A percentile compares a stretch with the other conserved stretches of the same genome.
phyloP scores from a whole-genome alignment of 2,113 vertebrate genomes.

The Charina bottae region DNA sequence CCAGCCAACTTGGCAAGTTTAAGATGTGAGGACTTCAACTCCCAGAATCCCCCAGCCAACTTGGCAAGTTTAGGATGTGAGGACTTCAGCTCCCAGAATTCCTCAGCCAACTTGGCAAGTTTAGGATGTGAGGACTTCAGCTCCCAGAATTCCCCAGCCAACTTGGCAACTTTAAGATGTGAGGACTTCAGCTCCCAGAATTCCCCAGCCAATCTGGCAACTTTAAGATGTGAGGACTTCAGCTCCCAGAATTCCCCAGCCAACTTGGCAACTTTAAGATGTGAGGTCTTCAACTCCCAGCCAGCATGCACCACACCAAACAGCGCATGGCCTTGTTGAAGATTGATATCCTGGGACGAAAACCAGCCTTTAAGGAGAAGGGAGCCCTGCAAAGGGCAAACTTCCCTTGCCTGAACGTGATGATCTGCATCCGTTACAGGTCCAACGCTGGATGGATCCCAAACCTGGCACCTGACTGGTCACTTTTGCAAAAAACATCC shows the following conservation, averaged over 20 bases:
- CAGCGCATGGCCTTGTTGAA: neutral
- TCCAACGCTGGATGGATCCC: slow-evolving; percentile 53
- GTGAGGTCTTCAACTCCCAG: neutral
- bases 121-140: too few species aligned
- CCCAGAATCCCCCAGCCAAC: too few species aligned
- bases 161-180: too few species aligned
- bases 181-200: too few species aligned
- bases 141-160: too few species aligned
- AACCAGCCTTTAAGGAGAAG: neutral
- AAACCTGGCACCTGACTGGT: slow-evolving; percentile 56
- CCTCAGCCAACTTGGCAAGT: too few species aligned
- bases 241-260: too few species aligned
- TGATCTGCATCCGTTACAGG: slow-evolving; percentile 71
- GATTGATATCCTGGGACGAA: neutral
- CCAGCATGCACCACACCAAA: neutral
- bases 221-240: neutral
- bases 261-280: neutral
- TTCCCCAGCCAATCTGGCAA: neutral
- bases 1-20: neutral
- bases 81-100: too few species aligned
- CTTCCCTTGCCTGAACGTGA: slow-evolving; percentile 44
- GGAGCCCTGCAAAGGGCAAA: slow-evolving; percentile 39
- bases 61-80: too few species aligned
- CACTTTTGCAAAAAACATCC: slow-evolving; percentile 45
- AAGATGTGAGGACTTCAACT: neutral